Percentiles rank a stretch among this genome's conserved stretches.
Evolutionary conservation across 2,113 vertebrate species (phyloP).

Genomic region (Dendrocopos noguchii): DNA sequence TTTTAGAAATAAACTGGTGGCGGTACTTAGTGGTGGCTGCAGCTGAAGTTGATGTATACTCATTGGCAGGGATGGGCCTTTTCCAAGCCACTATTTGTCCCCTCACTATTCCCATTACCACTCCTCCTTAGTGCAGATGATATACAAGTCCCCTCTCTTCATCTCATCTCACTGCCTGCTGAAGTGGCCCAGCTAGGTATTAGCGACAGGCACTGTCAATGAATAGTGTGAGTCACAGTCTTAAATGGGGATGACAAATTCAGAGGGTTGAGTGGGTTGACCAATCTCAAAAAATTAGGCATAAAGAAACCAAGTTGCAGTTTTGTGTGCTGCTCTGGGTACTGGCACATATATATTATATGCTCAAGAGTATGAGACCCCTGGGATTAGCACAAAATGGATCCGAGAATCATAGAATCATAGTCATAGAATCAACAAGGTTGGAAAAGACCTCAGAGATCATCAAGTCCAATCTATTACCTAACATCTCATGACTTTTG

Average conservation of each 20-base stretch:
- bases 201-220: rapidly evolving
- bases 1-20: not conserved
- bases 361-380: not conserved
- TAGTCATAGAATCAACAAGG: too few species aligned
- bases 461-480: too few species aligned
- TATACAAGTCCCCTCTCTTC: not conserved
- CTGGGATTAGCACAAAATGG: not conserved
- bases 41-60: not conserved
- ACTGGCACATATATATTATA: not conserved
- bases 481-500: too few species aligned
- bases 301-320: not conserved
- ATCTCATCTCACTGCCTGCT: not conserved
- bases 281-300: not conserved
- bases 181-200: not conserved
- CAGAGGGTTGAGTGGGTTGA: not conserved
- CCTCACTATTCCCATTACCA: not conserved
- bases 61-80: not conserved
- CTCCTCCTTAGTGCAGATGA: not conserved
- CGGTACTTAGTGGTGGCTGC: not conserved
- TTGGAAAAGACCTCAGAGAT: too few species aligned
- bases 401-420: too few species aligned
- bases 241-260: not conserved
- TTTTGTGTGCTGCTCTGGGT: not conserved
- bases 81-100: not conserved
- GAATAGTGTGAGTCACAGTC: not conserved